A percentile compares a stretch with the other conserved stretches of the same genome.
These are phyloP conservation scores for Orcinus orca DNA, from an alignment of 2,113 vertebrate species.

Conservation along the genomic window DNA sequence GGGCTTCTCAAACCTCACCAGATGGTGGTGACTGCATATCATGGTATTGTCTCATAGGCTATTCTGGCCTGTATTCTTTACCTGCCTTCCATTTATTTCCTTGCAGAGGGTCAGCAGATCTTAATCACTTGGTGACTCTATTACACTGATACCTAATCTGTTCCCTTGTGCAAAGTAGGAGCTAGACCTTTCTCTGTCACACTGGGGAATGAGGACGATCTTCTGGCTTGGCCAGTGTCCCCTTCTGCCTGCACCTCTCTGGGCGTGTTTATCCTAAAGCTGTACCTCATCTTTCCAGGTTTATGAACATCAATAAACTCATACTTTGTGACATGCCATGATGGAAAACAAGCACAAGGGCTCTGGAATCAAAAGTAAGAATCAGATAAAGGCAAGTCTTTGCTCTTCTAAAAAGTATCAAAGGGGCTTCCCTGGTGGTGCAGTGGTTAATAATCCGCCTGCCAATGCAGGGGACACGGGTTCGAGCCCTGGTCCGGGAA, in stretches of 20 bases:
- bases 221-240: neutral
- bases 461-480: no score
- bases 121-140: neutral
- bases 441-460: no score
- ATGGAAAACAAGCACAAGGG: conserved; percentile 47
- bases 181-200: neutral
- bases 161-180: neutral
- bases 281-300: neutral
- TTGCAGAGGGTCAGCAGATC: neutral
- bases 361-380: conserved; percentile 17
- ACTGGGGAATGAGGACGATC: neutral
- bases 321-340: neutral
- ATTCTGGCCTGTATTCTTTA: neutral
- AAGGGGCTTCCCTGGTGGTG: neutral
- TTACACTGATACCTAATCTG: neutral
- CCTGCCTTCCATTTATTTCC: neutral
- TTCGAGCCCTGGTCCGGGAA: no score
- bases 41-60: neutral
- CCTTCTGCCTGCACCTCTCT: neutral
- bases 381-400: neutral
- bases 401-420: neutral
- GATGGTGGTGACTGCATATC: neutral
- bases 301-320: neutral
- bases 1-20: neutral
- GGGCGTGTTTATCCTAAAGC: neutral